phyloP scores from a whole-genome alignment of 2,797 vertebrate genomes.

The Otolemur crassicaudatus region DNA sequence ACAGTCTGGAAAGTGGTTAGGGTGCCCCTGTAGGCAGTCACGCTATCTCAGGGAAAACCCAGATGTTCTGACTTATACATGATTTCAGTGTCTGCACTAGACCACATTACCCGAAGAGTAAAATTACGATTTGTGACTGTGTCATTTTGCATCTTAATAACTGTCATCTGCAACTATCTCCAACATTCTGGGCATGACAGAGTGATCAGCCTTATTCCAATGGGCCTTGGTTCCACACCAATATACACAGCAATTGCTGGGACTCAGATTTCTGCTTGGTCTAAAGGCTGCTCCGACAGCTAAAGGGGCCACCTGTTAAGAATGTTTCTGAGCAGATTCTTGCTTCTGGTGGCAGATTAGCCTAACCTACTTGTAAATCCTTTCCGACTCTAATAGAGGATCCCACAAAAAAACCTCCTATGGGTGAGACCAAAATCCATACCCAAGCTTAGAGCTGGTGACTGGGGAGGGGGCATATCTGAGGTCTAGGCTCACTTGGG shows the following conservation, averaged over 20 bases:
- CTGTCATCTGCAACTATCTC: not conserved
- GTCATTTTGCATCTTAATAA: not conserved
- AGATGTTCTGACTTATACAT: not conserved
- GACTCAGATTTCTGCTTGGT: not conserved
- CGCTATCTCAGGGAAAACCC: not conserved
- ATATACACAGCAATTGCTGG: not conserved
- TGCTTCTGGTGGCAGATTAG: not conserved
- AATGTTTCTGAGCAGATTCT: not conserved
- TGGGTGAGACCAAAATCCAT: not conserved
- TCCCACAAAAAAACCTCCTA: not conserved
- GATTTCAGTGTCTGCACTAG: not conserved
- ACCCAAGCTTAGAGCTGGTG: not conserved
- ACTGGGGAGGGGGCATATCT: rapidly evolving
- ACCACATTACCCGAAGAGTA: not conserved
- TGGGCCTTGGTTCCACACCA: not conserved
- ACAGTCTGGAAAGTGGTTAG: not conserved
- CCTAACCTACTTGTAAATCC: not conserved
- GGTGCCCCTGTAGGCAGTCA: no score
- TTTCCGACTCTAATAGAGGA: not conserved
- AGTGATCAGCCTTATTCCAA: not conserved
- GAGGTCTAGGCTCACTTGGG: not conserved
- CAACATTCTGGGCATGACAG: not conserved
- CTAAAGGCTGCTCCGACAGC: not conserved
- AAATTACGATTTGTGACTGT: not conserved
- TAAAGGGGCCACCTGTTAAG: not conserved